Percentiles rank a stretch among this genome's conserved stretches.
Conservation (phyloP, 2,888 invertebrate genomes). For the Bombyx huttoni region DNA sequence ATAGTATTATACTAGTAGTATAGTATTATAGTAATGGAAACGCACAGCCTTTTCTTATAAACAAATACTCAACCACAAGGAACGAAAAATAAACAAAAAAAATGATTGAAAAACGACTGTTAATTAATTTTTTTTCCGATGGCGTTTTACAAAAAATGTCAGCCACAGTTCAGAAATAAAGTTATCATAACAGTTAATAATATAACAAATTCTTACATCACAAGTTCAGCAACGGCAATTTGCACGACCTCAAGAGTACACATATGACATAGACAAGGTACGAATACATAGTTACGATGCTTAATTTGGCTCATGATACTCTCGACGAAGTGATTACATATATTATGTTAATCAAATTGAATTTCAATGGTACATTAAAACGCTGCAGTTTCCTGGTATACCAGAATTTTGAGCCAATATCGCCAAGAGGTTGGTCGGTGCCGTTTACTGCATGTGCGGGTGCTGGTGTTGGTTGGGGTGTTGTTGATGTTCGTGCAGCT, state of each 20-base stretch:
- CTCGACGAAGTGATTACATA: too few relatives aligned
- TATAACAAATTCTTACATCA: too few relatives aligned
- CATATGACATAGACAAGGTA: background rate
- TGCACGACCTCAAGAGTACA: background rate
- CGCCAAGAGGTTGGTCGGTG: too few relatives aligned
- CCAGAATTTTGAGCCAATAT: too few relatives aligned
- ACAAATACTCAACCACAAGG: background rate
- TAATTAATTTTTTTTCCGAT: background rate
- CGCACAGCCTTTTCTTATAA: background rate
- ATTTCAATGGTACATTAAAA: too few relatives aligned
- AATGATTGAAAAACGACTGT: too few relatives aligned
- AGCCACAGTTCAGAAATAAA: background rate
- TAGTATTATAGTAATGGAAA: background rate
- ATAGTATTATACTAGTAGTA: background rate
- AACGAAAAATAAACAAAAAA: background rate
- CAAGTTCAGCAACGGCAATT: too few relatives aligned
- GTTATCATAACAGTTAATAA: background rate
- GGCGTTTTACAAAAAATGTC: background rate
- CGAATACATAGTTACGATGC: too few relatives aligned
- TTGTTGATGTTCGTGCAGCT: constrained; percentile 1
- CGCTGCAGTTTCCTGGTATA: too few relatives aligned
- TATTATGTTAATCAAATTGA: too few relatives aligned
- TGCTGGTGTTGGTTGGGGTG: background rate
- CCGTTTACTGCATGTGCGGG: background rate
- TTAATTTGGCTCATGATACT: too few relatives aligned